Evolutionary conservation across 1,140 invertebrate genomes (phyloP).

Genomic region (Periplaneta americana): DNA sequence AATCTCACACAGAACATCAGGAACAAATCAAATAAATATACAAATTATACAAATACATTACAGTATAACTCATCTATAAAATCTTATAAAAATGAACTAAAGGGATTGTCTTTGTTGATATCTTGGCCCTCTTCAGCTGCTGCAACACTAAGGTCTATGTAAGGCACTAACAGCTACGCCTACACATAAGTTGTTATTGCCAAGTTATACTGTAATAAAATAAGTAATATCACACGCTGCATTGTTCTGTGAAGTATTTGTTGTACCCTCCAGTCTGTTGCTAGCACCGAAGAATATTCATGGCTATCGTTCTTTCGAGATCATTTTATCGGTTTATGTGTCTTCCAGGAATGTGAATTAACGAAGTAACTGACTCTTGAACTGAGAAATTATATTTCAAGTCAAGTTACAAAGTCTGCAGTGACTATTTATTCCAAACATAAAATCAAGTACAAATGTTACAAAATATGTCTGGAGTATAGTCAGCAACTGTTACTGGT

Average conservation of each 20-base stretch:
- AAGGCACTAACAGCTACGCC: background rate
- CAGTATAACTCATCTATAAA: background rate
- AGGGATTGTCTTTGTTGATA: background rate
- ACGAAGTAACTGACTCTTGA: background rate
- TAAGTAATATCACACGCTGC: background rate
- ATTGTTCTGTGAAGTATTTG: background rate
- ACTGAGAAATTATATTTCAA: background rate
- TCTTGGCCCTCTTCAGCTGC: background rate
- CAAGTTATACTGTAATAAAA: background rate
- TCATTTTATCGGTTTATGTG: background rate
- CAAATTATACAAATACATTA: background rate
- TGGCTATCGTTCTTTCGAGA: background rate
- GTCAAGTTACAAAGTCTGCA: background rate
- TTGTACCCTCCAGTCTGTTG: background rate
- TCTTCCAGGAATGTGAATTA: background rate
- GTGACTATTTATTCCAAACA: background rate
- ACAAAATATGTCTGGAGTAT: background rate
- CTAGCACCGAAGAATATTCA: background rate
- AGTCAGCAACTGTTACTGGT: background rate
- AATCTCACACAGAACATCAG: background rate
- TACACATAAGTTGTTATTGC: background rate
- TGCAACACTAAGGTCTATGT: background rate
- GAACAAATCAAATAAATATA: background rate
- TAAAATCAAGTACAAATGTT: background rate
- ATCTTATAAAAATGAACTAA: background rate